phyloP scores from a whole-genome alignment of 2,113 vertebrate species.

The Thalassoma bifasciatum region DNA sequence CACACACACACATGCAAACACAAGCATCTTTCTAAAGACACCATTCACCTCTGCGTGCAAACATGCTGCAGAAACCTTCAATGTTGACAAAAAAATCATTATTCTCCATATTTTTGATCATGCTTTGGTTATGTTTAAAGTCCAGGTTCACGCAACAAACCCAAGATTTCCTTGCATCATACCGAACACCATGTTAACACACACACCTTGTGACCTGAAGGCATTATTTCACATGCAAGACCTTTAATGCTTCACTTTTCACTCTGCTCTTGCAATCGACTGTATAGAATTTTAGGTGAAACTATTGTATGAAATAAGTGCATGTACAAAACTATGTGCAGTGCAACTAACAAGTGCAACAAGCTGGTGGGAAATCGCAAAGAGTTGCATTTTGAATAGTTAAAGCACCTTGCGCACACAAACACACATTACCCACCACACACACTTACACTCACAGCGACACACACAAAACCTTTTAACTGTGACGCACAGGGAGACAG shows the following conservation, averaged over 20 bases:
- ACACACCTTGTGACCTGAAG: conserved; percentile 24
- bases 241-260: neutral
- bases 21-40: neutral
- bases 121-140: neutral
- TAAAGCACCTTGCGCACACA: conserved; percentile 39
- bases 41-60: conserved; percentile 7
- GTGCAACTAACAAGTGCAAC: conserved; percentile 8
- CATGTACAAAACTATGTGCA: conserved; percentile 3
- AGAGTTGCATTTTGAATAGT: conserved; percentile 22
- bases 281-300: no score
- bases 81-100: neutral
- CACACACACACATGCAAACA: no score
- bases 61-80: neutral
- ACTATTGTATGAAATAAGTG: neutral
- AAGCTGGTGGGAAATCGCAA: conserved; percentile 19
- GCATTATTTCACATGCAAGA: conserved; percentile 1
- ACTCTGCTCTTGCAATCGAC: neutral
- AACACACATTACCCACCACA: conserved; percentile 6
- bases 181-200: conserved; percentile 3
- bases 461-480: conserved; percentile 64
- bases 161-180: conserved; percentile 10
- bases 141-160: neutral
- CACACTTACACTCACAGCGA: conserved; percentile 14
- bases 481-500: conserved; percentile 79
- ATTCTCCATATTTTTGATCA: neutral